Base-by-base conservation (phyloP, 1,140 invertebrate genomes). In the Lepidostoma basale region DNA sequence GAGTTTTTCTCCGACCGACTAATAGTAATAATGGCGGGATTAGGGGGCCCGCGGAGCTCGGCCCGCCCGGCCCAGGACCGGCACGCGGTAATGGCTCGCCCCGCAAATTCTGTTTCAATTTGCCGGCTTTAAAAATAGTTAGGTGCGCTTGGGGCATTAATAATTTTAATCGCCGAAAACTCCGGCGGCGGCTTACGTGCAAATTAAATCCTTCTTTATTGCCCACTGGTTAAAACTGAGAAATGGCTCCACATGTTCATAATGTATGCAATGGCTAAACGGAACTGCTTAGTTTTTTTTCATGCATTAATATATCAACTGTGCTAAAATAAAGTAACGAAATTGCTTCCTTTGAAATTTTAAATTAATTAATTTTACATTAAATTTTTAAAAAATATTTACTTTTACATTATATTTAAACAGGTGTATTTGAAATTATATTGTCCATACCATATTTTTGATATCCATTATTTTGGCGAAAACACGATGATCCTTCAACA, bases 161-260 rank as follows among this genome's bases (percentile, higher is more conserved):
- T 72, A 68, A 72, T 72, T 68, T 68, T 72, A 72, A 72, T 71
- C 69, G 65, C 60, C 28, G 14, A 62, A 68, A 71, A 68, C 0
- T 62, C 60, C 64, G 20, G 49, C 40, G 65, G 39, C 22, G 69
- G 44, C 54, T 44, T 40, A 60, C 68, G 56, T 65, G 68, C 44
- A 71, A 71, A 71, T 71, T 71, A 67, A 71, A 71, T 67, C 62
- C 69, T 67, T 56, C 69, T 71, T 71, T 71, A 71, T 71, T 67
- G 36, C 56, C 36, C 36, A 45, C 69, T 60, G 59, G 45, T 71
- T 62, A 67, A 71, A 63, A 58, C 69, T 67, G 69, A 70, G 68
- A 70, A 66, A 66, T 64, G 44, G 62, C 45, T 45, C 52, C 52
- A 33, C 52, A 67, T 60, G 52, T 20, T 22, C 52, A 33, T 33